Conservation (phyloP, 2,797 vertebrate genomes). For the Florisuga fusca region DNA sequence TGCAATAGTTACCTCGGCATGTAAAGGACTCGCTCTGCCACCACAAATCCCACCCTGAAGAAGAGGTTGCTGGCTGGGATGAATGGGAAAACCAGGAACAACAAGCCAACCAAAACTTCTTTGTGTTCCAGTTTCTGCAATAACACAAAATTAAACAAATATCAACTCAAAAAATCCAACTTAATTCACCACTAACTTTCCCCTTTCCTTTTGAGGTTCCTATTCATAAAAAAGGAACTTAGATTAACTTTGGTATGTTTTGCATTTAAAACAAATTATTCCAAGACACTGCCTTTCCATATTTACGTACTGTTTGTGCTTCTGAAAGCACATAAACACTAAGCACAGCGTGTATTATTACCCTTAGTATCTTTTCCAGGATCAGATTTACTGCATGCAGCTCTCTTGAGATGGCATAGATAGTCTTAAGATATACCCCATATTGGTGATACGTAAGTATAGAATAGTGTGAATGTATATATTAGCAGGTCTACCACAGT, state of each 20-base stretch:
- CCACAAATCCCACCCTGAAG: slow-evolving; percentile 98
- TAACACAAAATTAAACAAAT: slow-evolving; percentile 74
- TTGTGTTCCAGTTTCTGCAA: slow-evolving; percentile 88
- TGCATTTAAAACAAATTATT: background rate
- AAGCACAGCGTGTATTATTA: background rate
- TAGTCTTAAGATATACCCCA: background rate
- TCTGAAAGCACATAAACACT: background rate
- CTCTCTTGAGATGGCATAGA: background rate
- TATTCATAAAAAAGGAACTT: background rate
- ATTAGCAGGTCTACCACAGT: background rate
- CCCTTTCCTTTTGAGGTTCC: slow-evolving; percentile 19
- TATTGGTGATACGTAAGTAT: background rate
- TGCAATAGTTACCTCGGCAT: slow-evolving; percentile 91
- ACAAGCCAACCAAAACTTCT: slow-evolving; percentile 89
- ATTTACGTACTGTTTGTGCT: background rate
- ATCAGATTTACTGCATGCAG: background rate
- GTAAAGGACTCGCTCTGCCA: slow-evolving; percentile 96
- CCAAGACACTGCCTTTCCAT: background rate
- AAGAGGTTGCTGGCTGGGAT: slow-evolving; percentile 97
- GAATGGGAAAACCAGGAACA: slow-evolving; percentile 96
- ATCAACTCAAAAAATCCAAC: slow-evolving; percentile 56
- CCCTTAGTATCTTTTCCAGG: background rate
- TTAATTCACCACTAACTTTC: slow-evolving; percentile 1
- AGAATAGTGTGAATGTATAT: background rate
- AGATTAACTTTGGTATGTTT: background rate